A percentile compares a stretch with the other conserved stretches of the same genome.
phyloP scores from a whole-genome alignment of 2,113 vertebrate species.

The Silurus asotus region DNA sequence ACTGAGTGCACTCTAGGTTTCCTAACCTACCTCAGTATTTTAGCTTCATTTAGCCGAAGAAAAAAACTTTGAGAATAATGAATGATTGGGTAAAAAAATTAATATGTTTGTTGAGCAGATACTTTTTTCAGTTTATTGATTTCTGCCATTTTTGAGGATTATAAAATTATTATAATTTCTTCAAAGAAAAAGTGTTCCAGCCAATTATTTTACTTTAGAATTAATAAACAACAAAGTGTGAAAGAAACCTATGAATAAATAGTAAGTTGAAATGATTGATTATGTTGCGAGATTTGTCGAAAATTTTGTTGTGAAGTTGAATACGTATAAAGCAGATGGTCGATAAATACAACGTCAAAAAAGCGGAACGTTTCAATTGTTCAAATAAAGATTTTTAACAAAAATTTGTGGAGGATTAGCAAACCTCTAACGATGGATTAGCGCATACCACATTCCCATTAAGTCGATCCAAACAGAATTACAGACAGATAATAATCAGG shows the following conservation, averaged over 20 bases:
- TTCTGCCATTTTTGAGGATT: too few relatives aligned
- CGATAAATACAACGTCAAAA: not conserved
- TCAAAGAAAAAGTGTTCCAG: not conserved
- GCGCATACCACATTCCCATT: not conserved
- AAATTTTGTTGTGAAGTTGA: not conserved
- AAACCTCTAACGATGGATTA: not conserved
- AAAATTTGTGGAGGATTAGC: not conserved
- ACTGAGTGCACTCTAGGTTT: too few relatives aligned
- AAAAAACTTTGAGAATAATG: not conserved
- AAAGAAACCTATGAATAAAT: not conserved
- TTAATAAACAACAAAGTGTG: not conserved
- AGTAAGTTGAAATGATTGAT: not conserved
- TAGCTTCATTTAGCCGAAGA: not conserved
- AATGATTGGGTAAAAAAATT: not conserved
- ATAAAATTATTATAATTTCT: too few relatives aligned
- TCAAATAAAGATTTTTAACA: not conserved
- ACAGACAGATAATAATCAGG: not conserved
- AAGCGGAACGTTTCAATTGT: not conserved
- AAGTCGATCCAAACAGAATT: not conserved
- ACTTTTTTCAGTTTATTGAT: too few relatives aligned
- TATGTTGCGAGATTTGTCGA: not conserved
- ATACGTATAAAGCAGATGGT: not conserved
- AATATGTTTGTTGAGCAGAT: not conserved
- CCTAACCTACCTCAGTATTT: too few relatives aligned
- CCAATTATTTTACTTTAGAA: not conserved